Evolutionary conservation across 2,113 vertebrate genomes (phyloP), one percentile per base, ranked within the genome.

Genomic region (Antidorcas marsupialis): DNA sequence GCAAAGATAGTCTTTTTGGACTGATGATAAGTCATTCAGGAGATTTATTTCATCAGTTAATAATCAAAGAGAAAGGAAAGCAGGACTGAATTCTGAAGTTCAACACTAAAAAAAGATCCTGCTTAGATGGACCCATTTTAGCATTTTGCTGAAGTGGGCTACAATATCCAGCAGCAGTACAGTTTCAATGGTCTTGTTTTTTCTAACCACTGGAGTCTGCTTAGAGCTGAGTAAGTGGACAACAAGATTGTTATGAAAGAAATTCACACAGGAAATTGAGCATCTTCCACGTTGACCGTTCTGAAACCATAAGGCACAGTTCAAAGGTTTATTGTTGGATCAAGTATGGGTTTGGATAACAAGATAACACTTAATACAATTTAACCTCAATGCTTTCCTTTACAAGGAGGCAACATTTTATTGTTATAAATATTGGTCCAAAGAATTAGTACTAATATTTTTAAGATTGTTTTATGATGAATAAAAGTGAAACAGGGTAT

Each of bases 401-500:
- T 89, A 45, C 1, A 28, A 33, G 19, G 33, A 79, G 27, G 30
- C 11, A 85, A 57, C 27, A 47, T 43, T 94, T 87, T 87, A 43
- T 83, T 83, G 17, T 67, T 79, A n/a, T 59, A 62, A 89, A 79
- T 30, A 74, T 43, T 71, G 15, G 17, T 74, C 67, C 93, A 81
- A 64, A 91, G 59, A 27, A 84, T 59, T 4, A 21, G 23, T 43
- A 23, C 53, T 95, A 76, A 84, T 45, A 89, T 13, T 55, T 82
- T 91, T 39, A 95, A 25, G 76, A 60, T 95, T 87, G 17, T 64
- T 96, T 94, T 89, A 87, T 71, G 33, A 71, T 84, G 55, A 84
- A 25, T 85, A 59, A 71, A 52, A 50, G 21, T 60, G 9, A 96
- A 93, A 91, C 33, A 62, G 23, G 25, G 67, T 55, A 45, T 93